Conservation (phyloP, 2,113 vertebrate species). For the Ictalurus furcatus region DNA sequence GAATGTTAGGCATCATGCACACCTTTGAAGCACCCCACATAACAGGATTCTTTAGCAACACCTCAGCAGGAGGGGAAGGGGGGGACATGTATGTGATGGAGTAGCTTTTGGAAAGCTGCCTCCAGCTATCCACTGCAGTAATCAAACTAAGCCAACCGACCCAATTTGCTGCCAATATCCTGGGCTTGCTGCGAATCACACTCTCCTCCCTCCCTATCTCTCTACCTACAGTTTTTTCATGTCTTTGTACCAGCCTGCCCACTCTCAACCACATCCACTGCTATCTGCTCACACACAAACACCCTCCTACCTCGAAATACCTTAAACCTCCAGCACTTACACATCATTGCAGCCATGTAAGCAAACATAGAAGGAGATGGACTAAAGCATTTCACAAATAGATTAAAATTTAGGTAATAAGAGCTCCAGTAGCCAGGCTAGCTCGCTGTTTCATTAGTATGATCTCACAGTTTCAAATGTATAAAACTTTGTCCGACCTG, state of each 20-base stretch:
- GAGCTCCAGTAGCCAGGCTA: slow-evolving; percentile 24
- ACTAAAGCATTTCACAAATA: slow-evolving; percentile 33
- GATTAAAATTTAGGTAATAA: slow-evolving; percentile 31
- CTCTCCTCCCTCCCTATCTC: slow-evolving; percentile 35
- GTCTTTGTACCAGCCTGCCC: slow-evolving; percentile 51
- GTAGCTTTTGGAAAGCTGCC: slow-evolving; percentile 53
- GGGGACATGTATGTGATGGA: slow-evolving; percentile 32
- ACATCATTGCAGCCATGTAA: slow-evolving; percentile 21
- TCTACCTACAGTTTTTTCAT: slow-evolving; percentile 39
- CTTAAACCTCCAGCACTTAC: slow-evolving; percentile 35
- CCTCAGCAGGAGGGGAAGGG: slow-evolving; percentile 50
- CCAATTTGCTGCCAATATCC: slow-evolving; percentile 64
- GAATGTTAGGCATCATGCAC: slow-evolving; percentile 45
- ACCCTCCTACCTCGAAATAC: slow-evolving; percentile 14
- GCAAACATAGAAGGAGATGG: slow-evolving; percentile 15
- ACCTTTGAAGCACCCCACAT: slow-evolving; percentile 59
- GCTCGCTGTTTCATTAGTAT: background rate
- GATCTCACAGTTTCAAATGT: background rate
- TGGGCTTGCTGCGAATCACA: slow-evolving; percentile 44
- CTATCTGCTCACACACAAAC: slow-evolving; percentile 38
- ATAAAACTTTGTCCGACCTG: background rate
- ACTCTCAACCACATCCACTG: slow-evolving; percentile 42
- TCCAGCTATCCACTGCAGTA: slow-evolving; percentile 60
- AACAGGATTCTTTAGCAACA: slow-evolving; percentile 65
- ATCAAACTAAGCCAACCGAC: slow-evolving; percentile 63